Evolutionary conservation across 2,113 vertebrate species (phyloP).

Genomic region (Phaetusa simplex): DNA sequence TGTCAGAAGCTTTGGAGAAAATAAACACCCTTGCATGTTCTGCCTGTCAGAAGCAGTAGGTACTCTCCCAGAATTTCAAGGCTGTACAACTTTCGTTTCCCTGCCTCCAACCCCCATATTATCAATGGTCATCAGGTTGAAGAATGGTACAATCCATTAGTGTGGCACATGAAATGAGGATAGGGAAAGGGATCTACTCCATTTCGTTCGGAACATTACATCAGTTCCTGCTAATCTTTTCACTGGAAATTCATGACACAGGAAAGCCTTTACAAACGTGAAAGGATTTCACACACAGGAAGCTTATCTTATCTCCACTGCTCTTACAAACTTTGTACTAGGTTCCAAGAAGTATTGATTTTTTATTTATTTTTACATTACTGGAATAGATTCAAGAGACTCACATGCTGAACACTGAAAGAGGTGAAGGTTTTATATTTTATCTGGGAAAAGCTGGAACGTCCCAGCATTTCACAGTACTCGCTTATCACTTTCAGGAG

Average conservation of each 20-base stretch:
- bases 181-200: neutral
- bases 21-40: neutral
- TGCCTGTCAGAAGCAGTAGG: neutral
- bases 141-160: neutral
- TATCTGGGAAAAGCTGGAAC: slow-evolving; percentile 39
- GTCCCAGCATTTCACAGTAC: slow-evolving; percentile 41
- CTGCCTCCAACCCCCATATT: neutral
- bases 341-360: slow-evolving; percentile 58
- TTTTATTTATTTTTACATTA: slow-evolving; percentile 62
- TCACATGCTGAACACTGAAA: slow-evolving; percentile 4
- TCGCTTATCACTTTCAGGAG: neutral
- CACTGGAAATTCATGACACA: slow-evolving; percentile 32
- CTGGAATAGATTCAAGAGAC: slow-evolving; percentile 46
- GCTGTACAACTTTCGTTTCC: accelerated
- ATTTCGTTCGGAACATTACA: neutral
- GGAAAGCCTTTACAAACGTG: slow-evolving; percentile 11
- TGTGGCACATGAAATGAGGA: neutral
- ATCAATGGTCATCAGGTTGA: neutral
- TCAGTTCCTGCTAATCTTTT: slow-evolving; percentile 15
- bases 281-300: slow-evolving; percentile 50
- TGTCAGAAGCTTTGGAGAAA: neutral
- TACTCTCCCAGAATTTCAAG: neutral
- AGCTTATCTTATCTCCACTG: slow-evolving; percentile 63
- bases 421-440: slow-evolving; percentile 33
- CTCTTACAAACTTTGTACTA: slow-evolving; percentile 60